Percentiles rank a stretch among this genome's conserved stretches.
Evolutionary conservation across 2,113 vertebrate genomes (phyloP).

Genomic region (Hippocampus abdominalis): DNA sequence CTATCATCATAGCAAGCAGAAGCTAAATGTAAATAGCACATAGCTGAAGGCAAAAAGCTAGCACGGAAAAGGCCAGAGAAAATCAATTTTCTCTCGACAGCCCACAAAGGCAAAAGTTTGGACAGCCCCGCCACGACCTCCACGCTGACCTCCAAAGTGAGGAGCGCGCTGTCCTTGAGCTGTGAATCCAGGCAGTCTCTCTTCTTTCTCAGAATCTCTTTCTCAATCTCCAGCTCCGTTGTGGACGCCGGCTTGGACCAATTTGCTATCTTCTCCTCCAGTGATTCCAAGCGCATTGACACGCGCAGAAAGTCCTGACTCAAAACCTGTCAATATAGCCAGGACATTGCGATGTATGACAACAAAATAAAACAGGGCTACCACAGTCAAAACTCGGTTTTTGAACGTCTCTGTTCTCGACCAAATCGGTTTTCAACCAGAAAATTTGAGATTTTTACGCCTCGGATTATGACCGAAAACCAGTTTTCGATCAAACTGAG

Average conservation of each 20-base stretch:
- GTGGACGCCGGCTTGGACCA: slow-evolving; percentile 48
- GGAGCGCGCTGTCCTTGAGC: slow-evolving; percentile 75
- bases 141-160: slow-evolving; percentile 78
- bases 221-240: slow-evolving; percentile 75
- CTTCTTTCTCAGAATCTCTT: slow-evolving; percentile 71
- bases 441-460: too few species aligned
- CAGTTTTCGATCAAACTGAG: too few species aligned
- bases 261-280: slow-evolving; percentile 79
- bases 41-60: too few species aligned
- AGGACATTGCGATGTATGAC: neutral
- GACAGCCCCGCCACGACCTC: neutral
- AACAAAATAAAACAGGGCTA: neutral
- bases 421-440: too few species aligned
- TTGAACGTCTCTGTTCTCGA: too few species aligned
- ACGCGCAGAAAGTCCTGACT: slow-evolving; percentile 78
- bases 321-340: slow-evolving; percentile 68
- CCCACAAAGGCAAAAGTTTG: neutral
- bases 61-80: too few species aligned
- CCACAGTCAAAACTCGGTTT: too few species aligned
- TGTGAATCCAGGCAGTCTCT: slow-evolving; percentile 77
- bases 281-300: slow-evolving; percentile 70
- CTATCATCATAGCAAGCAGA: too few species aligned
- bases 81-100: neutral
- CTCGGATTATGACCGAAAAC: too few species aligned
- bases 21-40: too few species aligned